Percentiles rank a stretch among this genome's conserved stretches.
Conservation (phyloP, 2,113 vertebrate genomes). For the Neodon shergylaensis region DNA sequence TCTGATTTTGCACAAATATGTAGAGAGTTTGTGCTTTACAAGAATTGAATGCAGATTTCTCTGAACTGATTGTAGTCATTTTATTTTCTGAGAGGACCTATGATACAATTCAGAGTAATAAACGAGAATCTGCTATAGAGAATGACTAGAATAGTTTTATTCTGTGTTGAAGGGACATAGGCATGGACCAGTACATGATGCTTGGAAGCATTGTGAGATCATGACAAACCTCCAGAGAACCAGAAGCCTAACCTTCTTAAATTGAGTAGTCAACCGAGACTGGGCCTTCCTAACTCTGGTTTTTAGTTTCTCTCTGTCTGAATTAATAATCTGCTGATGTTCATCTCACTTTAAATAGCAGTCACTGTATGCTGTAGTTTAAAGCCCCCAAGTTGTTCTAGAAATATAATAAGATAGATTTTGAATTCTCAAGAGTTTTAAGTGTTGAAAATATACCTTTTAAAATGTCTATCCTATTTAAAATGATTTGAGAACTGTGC, state of each 20-base stretch:
- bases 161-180: background rate
- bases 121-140: background rate
- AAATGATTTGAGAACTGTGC: background rate
- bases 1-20: conserved; percentile 30
- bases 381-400: background rate
- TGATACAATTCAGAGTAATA: conserved; percentile 38
- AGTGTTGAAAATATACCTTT: background rate
- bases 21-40: background rate
- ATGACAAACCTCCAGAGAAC: background rate
- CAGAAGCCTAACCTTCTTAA: background rate
- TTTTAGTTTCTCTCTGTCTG: background rate
- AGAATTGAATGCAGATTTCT: conserved; percentile 1
- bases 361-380: background rate
- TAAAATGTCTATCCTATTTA: background rate
- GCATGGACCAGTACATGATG: background rate
- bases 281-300: background rate
- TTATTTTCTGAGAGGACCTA: conserved; percentile 36
- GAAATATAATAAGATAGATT: background rate
- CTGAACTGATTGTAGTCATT: conserved; percentile 18
- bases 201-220: background rate
- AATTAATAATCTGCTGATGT: background rate
- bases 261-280: background rate
- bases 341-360: background rate
- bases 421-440: background rate
- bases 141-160: background rate